These are phyloP conservation scores for Antechinus flavipes DNA, from an alignment of 2,113 vertebrate species.

Conservation along the genomic window DNA sequence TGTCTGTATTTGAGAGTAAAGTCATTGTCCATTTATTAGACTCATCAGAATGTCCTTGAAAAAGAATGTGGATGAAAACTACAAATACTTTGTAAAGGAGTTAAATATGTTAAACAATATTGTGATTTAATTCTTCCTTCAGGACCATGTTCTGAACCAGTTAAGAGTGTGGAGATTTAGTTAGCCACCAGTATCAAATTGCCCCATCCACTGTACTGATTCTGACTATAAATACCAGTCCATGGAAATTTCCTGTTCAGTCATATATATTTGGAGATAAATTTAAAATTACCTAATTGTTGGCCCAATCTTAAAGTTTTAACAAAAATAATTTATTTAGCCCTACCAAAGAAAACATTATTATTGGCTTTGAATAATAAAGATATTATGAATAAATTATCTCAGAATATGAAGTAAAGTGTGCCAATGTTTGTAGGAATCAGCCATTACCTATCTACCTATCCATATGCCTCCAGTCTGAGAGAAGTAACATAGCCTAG, in stretches of 20 bases:
- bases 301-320: slow-evolving; percentile 56
- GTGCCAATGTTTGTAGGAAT: not conserved
- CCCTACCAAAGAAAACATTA: slow-evolving; percentile 51
- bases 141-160: slow-evolving; percentile 35
- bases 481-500: not conserved
- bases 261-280: slow-evolving; percentile 53
- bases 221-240: not conserved
- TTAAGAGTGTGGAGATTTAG: not conserved
- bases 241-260: slow-evolving; percentile 23
- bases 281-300: slow-evolving; percentile 61
- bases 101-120: slow-evolving; percentile 59
- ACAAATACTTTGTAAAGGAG: slow-evolving; percentile 66
- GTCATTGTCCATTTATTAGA: slow-evolving; percentile 60
- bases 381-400: slow-evolving; percentile 45
- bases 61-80: slow-evolving; percentile 19
- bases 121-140: slow-evolving; percentile 62
- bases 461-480: not conserved
- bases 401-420: slow-evolving; percentile 1
- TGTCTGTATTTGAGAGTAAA: slow-evolving; percentile 50
- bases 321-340: slow-evolving; percentile 47
- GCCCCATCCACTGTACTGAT: not conserved
- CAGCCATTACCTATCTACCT: slow-evolving; percentile 17
- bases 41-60: slow-evolving; percentile 28
- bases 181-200: slow-evolving; percentile 32
- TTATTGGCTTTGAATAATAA: slow-evolving; percentile 41